These are phyloP conservation scores for Hymenochirus boettgeri DNA, from an alignment of 2,113 vertebrate species.

Conservation along the genomic window DNA sequence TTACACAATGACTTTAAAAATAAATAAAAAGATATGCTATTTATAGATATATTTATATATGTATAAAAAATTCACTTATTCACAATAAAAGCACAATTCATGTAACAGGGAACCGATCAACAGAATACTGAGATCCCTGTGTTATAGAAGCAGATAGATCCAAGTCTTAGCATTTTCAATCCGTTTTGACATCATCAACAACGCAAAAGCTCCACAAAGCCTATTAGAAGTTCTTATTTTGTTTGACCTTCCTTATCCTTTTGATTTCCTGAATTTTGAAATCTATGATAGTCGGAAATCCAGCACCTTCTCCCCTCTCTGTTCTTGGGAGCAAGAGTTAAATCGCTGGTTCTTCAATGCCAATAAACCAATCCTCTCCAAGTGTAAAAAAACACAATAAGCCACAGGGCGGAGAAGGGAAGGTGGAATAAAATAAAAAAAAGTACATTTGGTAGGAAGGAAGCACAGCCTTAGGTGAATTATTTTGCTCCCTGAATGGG, in stretches of 20 bases:
- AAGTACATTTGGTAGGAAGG: conserved; percentile 2
- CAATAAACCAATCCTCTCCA: conserved; percentile 18
- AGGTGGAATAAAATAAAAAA: neutral
- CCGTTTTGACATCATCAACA: neutral
- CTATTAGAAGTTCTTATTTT: neutral
- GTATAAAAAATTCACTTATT: conserved; percentile 54
- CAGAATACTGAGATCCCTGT: neutral
- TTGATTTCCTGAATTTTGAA: neutral
- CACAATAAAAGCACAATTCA: conserved; percentile 55
- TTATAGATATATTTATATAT: conserved; percentile 45
- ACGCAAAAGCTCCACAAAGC: neutral
- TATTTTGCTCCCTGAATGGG: neutral
- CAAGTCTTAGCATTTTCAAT: neutral
- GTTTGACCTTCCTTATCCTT: neutral
- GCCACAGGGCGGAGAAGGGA: conserved; percentile 11
- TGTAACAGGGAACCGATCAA: conserved; percentile 37
- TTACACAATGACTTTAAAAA: conserved; percentile 57
- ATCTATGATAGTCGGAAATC: neutral
- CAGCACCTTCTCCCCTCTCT: neutral
- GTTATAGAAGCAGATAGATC: neutral
- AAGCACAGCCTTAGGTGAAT: neutral
- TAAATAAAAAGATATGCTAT: conserved; percentile 67
- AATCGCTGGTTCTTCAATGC: neutral
- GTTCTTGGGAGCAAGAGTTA: neutral
- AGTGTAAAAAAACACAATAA: conserved; percentile 27